These are phyloP conservation scores for Haliclona indistincta DNA, from an alignment of 37 sponge, comb jelly and placozoan genomes.

Conservation along the genomic window DNA sequence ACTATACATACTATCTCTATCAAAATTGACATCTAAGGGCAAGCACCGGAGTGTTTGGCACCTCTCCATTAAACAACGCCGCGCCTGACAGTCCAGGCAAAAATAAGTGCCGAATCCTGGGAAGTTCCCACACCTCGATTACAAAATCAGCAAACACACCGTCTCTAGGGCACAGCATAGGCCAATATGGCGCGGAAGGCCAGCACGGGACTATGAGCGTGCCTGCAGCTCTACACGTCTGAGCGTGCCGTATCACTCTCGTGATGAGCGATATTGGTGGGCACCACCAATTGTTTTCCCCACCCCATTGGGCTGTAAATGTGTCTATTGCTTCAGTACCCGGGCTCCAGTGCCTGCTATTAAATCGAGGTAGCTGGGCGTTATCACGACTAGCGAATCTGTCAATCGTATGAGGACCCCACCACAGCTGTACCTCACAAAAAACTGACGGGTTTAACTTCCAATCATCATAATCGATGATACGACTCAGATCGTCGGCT, in stretches of 20 bases:
- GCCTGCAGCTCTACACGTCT: constrained; percentile 16
- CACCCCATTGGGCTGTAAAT: constrained; percentile 25
- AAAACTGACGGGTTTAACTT: constrained; percentile 7
- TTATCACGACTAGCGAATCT: constrained; percentile 25
- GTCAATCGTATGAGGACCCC: constrained; percentile 39
- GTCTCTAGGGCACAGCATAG: constrained; percentile 18
- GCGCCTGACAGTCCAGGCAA: too few species aligned
- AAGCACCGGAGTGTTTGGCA: too few species aligned
- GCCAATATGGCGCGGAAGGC: constrained; percentile 44
- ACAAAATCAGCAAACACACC: constrained; percentile 10
- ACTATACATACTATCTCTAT: too few species aligned
- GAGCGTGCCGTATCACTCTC: too few species aligned
- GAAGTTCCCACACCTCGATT: too few species aligned
- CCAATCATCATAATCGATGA: constrained; percentile 54
- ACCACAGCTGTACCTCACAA: background rate
- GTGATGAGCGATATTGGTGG: constrained; percentile 16
- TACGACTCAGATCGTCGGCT: constrained; percentile 29
- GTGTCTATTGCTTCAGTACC: constrained; percentile 34
- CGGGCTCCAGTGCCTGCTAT: constrained; percentile 6
- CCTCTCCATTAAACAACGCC: too few species aligned
- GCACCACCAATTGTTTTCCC: too few species aligned
- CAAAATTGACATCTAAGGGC: too few species aligned
- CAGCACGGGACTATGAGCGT: constrained; percentile 32
- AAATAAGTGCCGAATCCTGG: too few species aligned
- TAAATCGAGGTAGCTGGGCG: constrained; percentile 14